Base-by-base conservation (phyloP, 2,113 vertebrate species). In the Dermatemys mawii region DNA sequence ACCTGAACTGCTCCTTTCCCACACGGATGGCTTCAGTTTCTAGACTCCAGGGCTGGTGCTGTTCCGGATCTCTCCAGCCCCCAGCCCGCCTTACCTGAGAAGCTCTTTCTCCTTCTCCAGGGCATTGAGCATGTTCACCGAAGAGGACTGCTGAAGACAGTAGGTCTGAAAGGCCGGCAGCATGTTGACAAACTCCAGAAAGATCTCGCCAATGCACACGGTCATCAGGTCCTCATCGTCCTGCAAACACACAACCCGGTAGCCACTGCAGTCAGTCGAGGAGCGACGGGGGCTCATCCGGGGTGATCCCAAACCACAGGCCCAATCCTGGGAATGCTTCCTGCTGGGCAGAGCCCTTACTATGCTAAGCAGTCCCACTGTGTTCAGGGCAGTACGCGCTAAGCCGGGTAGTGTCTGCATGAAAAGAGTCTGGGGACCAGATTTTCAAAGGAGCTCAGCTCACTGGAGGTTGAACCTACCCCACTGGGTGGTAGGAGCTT, bases 71-170 rank as follows among this genome's bases (percentile, higher is more conserved):
- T 38, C 63, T 46, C 38, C 6, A 24, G 24, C 73, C 60, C 78
- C 54, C 70, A 81, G 53, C 19, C 41, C 7, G 84, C 88, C 92
- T 94, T 97, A 99, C 99, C 99, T 99, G 93, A 99, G 99, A 90
- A 99, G 97, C 84, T 99, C 99, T 54, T 99, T 99, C 98, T 99
- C 99, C 93, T 99, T 99, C 97, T 99, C 99, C 97, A 99, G 97
- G 0, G 98, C 92, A 6, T 99, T 99, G 92, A 99, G 99, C 98
- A 98, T 98, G 92, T 99, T 99, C 94, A 99, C 98, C 0, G 99
- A 99, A 92, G 98, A 98, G 78, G 99, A 98, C 96, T 99, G 99
- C 97, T 99, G 99, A 70, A 99, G 98, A 93, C 99, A 99, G 97
- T 99, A 99, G n/a, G 99, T 99, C 98, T 99, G 99, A 96, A 99